Evolutionary conservation across 2,113 vertebrate genomes (phyloP).

Genomic region (Solea solea): DNA sequence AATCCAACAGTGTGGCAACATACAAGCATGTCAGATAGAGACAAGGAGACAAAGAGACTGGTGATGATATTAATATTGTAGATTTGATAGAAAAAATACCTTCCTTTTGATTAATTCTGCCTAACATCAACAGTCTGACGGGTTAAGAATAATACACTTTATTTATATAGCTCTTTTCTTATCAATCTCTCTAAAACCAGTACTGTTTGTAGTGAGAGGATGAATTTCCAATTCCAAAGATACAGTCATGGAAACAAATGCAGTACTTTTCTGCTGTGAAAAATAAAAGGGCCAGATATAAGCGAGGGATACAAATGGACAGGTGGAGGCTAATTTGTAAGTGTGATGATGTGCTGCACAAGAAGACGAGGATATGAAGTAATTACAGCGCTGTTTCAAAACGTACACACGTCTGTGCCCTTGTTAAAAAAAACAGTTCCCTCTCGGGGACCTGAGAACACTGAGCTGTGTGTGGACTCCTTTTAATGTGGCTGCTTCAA

Average conservation of each 20-base stretch:
- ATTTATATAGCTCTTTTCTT: too few species aligned
- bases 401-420: constrained; percentile 48
- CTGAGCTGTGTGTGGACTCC: constrained; percentile 42
- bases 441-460: constrained; percentile 38
- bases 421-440: constrained; percentile 54
- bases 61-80: constrained; percentile 2
- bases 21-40: constrained; percentile 14
- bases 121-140: constrained; percentile 11
- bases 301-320: constrained; percentile 19
- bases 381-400: constrained; percentile 46
- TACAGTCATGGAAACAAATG: background rate
- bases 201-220: constrained; percentile 1
- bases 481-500: constrained; percentile 58
- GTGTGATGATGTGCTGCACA: constrained; percentile 24
- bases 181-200: too few species aligned
- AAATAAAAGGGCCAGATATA: constrained; percentile 29
- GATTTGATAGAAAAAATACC: too few species aligned
- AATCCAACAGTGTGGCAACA: constrained; percentile 39
- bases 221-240: constrained; percentile 19
- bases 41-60: constrained; percentile 12
- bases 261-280: background rate
- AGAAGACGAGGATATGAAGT: constrained; percentile 34
- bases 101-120: constrained; percentile 6
- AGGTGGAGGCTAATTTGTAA: constrained; percentile 15
- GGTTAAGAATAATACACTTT: background rate